A percentile compares a stretch with the other conserved stretches of the same genome.
These are phyloP conservation scores for Gallinago undulata DNA, from an alignment of 2,113 vertebrate species.

Conservation along the genomic window DNA sequence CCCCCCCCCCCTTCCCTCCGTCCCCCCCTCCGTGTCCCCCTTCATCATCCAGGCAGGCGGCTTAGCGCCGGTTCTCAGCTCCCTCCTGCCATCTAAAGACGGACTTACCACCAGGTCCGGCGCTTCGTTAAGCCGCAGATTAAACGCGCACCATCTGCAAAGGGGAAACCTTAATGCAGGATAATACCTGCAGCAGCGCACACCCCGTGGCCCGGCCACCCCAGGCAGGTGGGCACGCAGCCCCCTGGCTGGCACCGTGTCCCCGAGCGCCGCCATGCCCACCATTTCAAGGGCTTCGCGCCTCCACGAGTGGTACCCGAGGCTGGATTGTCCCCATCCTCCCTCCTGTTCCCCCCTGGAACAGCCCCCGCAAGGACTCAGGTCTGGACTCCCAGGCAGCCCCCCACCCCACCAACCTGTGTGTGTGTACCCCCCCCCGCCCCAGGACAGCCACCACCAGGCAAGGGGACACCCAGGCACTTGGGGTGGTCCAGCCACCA, in stretches of 20 bases:
- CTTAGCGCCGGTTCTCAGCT: constrained; percentile 45
- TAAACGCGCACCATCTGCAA: constrained; percentile 64
- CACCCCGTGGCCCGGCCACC: accelerated
- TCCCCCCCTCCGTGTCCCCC: background rate
- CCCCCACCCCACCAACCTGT: accelerated
- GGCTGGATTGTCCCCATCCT: background rate
- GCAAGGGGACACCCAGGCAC: background rate
- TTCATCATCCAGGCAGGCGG: background rate
- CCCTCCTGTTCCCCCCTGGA: background rate
- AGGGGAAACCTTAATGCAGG: constrained; percentile 21
- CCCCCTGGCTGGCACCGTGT: background rate
- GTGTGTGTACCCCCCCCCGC: background rate
- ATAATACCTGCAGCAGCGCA: constrained; percentile 2
- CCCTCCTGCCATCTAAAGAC: constrained; percentile 63
- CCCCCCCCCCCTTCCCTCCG: background rate
- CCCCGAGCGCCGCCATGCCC: background rate
- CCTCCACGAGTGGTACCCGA: accelerated
- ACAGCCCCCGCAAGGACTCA: background rate
- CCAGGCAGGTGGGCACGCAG: background rate
- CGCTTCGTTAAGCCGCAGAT: constrained; percentile 52
- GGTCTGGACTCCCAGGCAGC: accelerated
- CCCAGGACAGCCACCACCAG: background rate
- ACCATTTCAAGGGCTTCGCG: background rate
- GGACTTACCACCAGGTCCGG: constrained; percentile 20
- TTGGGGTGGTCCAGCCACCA: accelerated